Evolutionary conservation across 1,140 invertebrate species (phyloP), one percentile per base, ranked within the genome.

Genomic region (Diorhabda carinulata): DNA sequence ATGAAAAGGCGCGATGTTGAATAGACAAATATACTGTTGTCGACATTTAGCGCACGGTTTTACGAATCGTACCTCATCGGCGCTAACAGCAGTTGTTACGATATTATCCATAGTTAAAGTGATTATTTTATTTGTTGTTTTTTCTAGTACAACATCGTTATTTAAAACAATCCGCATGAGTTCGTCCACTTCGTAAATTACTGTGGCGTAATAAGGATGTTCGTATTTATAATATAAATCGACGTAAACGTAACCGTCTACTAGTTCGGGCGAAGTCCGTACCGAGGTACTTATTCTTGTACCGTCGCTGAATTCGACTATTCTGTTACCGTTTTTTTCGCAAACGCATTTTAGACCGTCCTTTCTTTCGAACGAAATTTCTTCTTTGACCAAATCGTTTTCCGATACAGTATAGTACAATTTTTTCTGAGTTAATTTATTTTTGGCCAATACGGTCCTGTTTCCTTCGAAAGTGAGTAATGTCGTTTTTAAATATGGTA

Each of bases 391-490:
- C 45, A 73, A 76, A 64, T 76, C 68, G 9, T 73, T 43, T 64
- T 72, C 70, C 7, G 63, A 70, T 5, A 64, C 57, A 25, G 71
- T 62, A 47, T 76, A 63, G 60, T 70, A 71, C 4, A 66, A 10
- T 52, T 76, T 72, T 42, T 67, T 73, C 57, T 73, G 66, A 0
- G 58, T 60, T 25, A 75, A 70, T 62, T 67, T 61, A 7, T 69
- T 63, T 10, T 64, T 64, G 57, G 61, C 56, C 25, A 73, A 66
- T 25, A 64, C 70, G 43, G 71, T 66, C 64, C 60, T 69, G 43
- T 62, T 74, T 5, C 75, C 75, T 41, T 76, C 70, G 61, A 75
- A 75, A 47, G 63, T 62, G 2, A 69, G 45, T 3, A 74, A 52
- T 9, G 58, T 62, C 43, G 64, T 76, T 59, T 68, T 74, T 7